Evolutionary conservation across 1,140 invertebrate genomes (phyloP).

Genomic region (Hypsibius dujardini): DNA sequence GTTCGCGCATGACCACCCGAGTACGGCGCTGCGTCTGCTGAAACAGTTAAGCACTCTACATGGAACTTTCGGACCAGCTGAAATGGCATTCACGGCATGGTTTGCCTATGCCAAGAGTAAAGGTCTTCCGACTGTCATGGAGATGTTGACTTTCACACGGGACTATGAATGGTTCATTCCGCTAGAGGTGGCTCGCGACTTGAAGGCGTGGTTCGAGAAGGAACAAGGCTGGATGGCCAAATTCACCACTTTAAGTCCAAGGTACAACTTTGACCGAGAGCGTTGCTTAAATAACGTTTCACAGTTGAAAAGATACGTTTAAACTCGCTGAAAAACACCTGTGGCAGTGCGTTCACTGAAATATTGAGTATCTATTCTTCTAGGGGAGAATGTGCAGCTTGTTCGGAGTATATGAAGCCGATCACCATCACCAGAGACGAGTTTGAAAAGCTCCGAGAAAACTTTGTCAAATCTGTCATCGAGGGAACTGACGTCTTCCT

Average conservation of each 20-base stretch:
- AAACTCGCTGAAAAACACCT: too few species aligned
- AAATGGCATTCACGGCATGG: not conserved
- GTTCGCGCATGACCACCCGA: not conserved
- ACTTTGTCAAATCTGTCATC: constrained; percentile 36
- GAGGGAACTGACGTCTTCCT: constrained; percentile 49
- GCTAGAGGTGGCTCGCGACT: not conserved
- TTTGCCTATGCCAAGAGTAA: not conserved
- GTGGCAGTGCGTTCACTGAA: too few species aligned
- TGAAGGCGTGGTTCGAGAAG: not conserved
- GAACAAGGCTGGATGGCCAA: not conserved
- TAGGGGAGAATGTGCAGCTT: constrained; percentile 43
- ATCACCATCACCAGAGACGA: constrained; percentile 41
- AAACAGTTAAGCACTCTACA: not conserved
- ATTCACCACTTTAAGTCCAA: not conserved
- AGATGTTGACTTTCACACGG: not conserved
- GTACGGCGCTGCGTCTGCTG: not conserved
- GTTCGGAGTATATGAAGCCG: constrained; percentile 37
- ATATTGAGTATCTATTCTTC: constrained; percentile 16
- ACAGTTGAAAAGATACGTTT: not conserved
- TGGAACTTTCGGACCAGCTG: not conserved
- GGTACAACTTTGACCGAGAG: not conserved
- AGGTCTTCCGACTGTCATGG: not conserved
- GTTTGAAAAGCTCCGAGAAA: constrained; percentile 41
- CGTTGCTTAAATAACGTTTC: not conserved
- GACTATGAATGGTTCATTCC: not conserved